Base-by-base conservation (phyloP, 2,113 vertebrate genomes). In the Cephalopterus ornatus region DNA sequence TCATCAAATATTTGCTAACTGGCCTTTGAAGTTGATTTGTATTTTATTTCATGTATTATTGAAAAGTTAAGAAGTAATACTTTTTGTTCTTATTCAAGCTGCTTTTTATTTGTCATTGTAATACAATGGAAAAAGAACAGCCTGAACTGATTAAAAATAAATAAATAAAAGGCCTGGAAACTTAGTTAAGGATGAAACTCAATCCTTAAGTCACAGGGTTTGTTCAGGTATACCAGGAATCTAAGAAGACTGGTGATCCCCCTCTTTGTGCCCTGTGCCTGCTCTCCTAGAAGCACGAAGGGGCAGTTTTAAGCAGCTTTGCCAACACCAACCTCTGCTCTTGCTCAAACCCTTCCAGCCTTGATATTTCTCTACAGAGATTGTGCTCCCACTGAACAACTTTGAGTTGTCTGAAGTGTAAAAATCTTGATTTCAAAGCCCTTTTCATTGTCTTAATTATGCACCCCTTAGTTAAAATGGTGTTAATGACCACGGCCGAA, bases 71-170 rank as follows among this genome's bases (percentile, higher is more conserved):
- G 88, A 52, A 94, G 93, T 72, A 95, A 93, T 96, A 94, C 83
- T 78, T 96, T 93, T 88, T 91, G 85, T 94, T 96, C 93, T 94
- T 94, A 89, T 65, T 94, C 95, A 96, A 93, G 93, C 96, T 96
- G 95, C 91, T 96, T 96, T 96, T 89, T 95, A 90, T 96, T 96
- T 96, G 89, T 94, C 80, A 49, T 72, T 86, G 93, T 94, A 95
- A 52, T 96, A 33, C 92, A 95, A 82, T 91, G 93, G 92, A 85
- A 94, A 96, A 83, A 73, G 97, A 88, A 91, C 96, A 88, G 85
- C 90, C 92, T 97, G 95, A 95, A 92, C 63, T 94, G 77, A 92
- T 96, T 97, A 93, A 94, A 96, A 96, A 95, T 95, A 97, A 97
- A 95, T 95, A 96, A 97, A 95, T 95, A 97, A 93, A 93, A 85